phyloP scores from a whole-genome alignment of 1,140 invertebrate species.

The Laupala kohalensis region DNA sequence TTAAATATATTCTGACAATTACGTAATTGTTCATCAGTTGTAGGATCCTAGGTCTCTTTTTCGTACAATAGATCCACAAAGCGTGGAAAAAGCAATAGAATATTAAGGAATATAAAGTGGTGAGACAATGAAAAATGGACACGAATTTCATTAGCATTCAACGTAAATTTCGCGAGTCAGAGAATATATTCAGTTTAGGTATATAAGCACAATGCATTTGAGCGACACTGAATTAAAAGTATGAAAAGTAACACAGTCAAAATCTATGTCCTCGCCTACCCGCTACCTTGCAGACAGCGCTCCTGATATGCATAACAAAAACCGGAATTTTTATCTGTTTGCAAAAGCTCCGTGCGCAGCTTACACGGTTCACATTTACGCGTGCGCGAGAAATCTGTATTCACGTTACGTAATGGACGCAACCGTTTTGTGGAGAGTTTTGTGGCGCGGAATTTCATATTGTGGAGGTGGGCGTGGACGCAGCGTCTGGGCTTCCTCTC shows the following conservation, averaged over 20 bases:
- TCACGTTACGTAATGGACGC: constrained; percentile 8
- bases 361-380: neutral
- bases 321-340: neutral
- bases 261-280: neutral
- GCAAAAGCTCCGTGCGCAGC: neutral
- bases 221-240: no score
- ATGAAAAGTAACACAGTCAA: no score
- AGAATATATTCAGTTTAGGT: no score
- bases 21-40: no score
- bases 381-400: constrained; percentile 8
- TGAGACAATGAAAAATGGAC: neutral
- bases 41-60: no score
- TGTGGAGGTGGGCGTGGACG: neutral
- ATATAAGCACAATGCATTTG: no score
- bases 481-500: neutral
- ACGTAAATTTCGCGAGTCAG: no score
- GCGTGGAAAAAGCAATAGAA: no score
- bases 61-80: no score
- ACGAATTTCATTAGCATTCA: neutral
- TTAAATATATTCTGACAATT: no score
- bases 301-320: neutral
- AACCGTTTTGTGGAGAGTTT: constrained; percentile 2
- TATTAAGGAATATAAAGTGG: no score
- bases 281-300: no score
- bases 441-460: neutral